A percentile compares a stretch with the other conserved stretches of the same genome.
phyloP scores from a whole-genome alignment of 1,140 invertebrate species.

The Lamellibrachia luymesi region DNA sequence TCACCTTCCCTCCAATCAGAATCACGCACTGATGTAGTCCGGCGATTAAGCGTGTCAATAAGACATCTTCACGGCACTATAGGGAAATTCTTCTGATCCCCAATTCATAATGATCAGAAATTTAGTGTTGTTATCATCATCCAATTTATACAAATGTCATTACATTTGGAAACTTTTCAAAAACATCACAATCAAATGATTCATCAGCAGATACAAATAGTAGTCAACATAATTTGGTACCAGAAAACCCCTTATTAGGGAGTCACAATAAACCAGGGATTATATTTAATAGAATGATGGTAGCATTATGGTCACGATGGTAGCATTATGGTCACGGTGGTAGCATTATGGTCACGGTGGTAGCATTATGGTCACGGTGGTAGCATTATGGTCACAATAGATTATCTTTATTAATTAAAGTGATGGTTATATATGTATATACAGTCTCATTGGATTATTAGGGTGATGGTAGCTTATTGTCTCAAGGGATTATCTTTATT shows the following conservation, averaged over 20 bases:
- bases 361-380: too few relatives aligned
- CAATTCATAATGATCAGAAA: background rate
- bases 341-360: too few relatives aligned
- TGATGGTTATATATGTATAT: background rate
- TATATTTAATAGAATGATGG: background rate
- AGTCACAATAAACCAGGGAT: background rate
- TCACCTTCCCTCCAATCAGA: too few relatives aligned
- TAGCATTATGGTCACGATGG: background rate
- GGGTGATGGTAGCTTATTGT: background rate
- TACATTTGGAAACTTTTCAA: background rate
- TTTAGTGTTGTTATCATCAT: background rate
- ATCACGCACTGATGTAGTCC: too few relatives aligned
- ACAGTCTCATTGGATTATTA: background rate
- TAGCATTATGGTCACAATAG: background rate
- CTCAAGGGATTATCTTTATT: background rate
- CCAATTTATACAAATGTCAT: background rate
- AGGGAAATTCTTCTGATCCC: background rate
- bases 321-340: too few relatives aligned
- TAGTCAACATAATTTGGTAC: too few relatives aligned
- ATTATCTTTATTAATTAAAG: background rate
- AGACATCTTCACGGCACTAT: background rate
- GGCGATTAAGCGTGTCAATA: too few relatives aligned
- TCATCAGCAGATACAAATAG: too few relatives aligned
- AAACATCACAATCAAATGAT: background rate
- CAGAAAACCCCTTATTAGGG: too few relatives aligned